Conservation (phyloP, 2,888 invertebrate species). For the Nebria salina region DNA sequence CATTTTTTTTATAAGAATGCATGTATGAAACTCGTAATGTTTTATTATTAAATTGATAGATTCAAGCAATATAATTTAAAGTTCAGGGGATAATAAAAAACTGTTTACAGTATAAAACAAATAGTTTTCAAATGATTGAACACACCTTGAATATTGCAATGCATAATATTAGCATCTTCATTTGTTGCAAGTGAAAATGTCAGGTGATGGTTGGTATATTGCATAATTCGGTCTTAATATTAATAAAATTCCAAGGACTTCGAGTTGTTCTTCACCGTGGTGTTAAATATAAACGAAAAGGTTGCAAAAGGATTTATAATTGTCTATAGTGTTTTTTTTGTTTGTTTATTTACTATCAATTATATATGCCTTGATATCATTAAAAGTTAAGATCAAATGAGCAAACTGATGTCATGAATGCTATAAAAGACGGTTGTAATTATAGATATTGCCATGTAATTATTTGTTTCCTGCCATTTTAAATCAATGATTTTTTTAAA, state of each 20-base stretch:
- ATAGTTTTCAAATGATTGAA: too few species aligned
- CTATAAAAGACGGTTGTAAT: not conserved
- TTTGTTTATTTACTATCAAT: not conserved
- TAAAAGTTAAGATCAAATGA: not conserved
- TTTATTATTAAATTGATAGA: too few species aligned
- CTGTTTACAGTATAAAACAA: not conserved
- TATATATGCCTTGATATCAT: not conserved
- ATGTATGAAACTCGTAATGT: too few species aligned
- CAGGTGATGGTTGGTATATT: slow-evolving; percentile 36
- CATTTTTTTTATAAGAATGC: not conserved
- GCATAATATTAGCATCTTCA: slow-evolving; percentile 6
- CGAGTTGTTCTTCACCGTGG: slow-evolving; percentile 13
- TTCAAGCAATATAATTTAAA: too few species aligned
- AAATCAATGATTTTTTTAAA: not conserved
- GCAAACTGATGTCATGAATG: not conserved
- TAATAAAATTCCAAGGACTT: slow-evolving; percentile 36
- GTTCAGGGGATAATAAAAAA: not conserved
- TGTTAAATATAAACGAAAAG: slow-evolving; percentile 23
- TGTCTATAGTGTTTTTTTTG: slow-evolving; percentile 13
- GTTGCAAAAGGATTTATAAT: slow-evolving; percentile 21
- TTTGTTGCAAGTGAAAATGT: slow-evolving; percentile 21
- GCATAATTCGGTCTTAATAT: slow-evolving; percentile 33
- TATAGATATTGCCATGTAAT: not conserved
- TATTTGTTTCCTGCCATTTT: not conserved
- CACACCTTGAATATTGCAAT: slow-evolving; percentile 18